phyloP scores from a whole-genome alignment of 2,888 invertebrate genomes.

The Clostera curtula region DNA sequence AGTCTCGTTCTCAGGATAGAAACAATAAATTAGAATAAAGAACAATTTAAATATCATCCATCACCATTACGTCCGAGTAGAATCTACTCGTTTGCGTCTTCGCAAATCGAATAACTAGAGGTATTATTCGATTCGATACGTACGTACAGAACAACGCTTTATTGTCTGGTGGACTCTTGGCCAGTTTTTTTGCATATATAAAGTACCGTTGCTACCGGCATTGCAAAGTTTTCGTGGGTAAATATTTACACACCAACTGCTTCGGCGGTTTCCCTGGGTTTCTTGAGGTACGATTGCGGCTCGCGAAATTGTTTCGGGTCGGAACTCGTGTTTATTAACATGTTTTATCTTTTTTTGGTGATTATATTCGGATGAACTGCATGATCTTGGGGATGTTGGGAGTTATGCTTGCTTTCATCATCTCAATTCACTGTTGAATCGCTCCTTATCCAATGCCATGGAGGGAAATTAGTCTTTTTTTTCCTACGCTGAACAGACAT shows the following conservation, averaged over 20 bases:
- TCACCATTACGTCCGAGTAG: too few relatives aligned
- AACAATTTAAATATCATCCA: too few relatives aligned
- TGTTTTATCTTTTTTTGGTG: constrained; percentile 24
- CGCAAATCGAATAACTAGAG: not conserved
- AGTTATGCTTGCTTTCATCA: too few relatives aligned
- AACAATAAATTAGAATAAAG: too few relatives aligned
- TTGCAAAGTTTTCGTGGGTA: constrained; percentile 60
- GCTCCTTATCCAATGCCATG: too few relatives aligned
- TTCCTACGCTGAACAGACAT: too few relatives aligned
- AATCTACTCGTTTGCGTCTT: too few relatives aligned
- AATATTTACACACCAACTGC: constrained; percentile 62
- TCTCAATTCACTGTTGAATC: too few relatives aligned
- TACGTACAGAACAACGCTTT: not conserved
- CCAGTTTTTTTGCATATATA: constrained; percentile 45
- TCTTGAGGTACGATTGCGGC: constrained; percentile 49
- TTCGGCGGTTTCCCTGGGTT: constrained; percentile 40
- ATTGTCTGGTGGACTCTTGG: constrained; percentile 10
- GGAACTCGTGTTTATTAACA: constrained; percentile 37
- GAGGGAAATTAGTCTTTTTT: too few relatives aligned
- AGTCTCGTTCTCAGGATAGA: too few relatives aligned
- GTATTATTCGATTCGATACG: not conserved
- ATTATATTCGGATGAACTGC: too few relatives aligned
- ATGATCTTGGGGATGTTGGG: too few relatives aligned
- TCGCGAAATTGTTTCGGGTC: constrained; percentile 42
- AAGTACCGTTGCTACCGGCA: constrained; percentile 48